phyloP scores from a whole-genome alignment of 1,140 invertebrate species.

The Polypedilum vanderplanki region DNA sequence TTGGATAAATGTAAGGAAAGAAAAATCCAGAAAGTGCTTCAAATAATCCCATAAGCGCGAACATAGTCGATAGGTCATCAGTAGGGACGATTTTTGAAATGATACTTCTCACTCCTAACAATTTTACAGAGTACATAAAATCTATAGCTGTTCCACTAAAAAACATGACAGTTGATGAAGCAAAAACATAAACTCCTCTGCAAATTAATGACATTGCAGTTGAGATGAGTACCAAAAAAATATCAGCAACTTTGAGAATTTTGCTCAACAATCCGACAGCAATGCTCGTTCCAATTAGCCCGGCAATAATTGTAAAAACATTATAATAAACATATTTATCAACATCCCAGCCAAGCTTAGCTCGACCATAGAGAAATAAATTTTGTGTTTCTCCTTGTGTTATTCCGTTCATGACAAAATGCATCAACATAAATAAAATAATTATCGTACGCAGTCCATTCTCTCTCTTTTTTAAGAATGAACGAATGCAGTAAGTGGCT shows the following conservation, averaged over 20 bases:
- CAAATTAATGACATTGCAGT: neutral
- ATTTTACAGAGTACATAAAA: conserved; percentile 39
- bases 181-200: neutral
- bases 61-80: conserved; percentile 40
- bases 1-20: conserved; percentile 38
- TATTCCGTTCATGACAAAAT: neutral
- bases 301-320: neutral
- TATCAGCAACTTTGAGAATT: neutral
- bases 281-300: neutral
- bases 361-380: neutral
- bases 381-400: neutral
- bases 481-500: conserved; percentile 38
- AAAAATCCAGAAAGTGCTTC: conserved; percentile 41
- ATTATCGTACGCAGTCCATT: conserved; percentile 35
- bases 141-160: conserved; percentile 40
- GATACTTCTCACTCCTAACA: conserved; percentile 42
- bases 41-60: conserved; percentile 41
- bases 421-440: neutral
- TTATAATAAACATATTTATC: neutral
- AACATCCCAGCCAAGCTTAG: neutral
- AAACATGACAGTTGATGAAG: conserved; percentile 34
- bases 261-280: neutral
- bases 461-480: conserved; percentile 38
- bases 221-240: neutral
- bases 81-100: conserved; percentile 40